Evolutionary conservation across 2,888 invertebrate genomes (phyloP).

Genomic region (Agrotis puta): DNA sequence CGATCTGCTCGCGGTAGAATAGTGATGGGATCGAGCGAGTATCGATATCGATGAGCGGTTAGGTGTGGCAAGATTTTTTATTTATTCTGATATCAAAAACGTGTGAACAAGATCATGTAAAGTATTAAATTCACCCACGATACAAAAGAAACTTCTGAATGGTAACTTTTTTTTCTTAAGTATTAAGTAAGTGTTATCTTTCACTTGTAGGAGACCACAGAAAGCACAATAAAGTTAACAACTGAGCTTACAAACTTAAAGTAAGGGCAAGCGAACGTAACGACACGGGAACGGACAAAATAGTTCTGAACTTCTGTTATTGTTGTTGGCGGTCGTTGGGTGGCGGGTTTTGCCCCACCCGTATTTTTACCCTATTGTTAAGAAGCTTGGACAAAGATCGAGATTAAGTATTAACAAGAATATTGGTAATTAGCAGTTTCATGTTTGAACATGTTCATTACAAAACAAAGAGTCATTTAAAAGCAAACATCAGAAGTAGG

Average conservation of each 20-base stretch:
- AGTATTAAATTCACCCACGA: too few relatives aligned
- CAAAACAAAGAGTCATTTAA: background rate
- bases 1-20: constrained; percentile 72
- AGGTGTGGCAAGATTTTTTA: background rate
- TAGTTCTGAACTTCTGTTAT: background rate
- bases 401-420: background rate
- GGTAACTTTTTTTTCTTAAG: too few relatives aligned
- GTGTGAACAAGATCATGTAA: background rate
- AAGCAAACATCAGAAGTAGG: background rate
- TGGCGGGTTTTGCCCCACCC: constrained; percentile 23
- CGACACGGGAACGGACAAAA: background rate
- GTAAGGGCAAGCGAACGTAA: background rate
- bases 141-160: too few relatives aligned
- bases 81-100: background rate
- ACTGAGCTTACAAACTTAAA: background rate
- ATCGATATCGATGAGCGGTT: constrained; percentile 69
- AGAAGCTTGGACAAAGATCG: constrained; percentile 2
- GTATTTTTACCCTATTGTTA: constrained; percentile 6
- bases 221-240: background rate
- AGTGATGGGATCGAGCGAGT: constrained; percentile 70
- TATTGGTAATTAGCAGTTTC: constrained; percentile 15
- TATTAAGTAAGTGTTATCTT: background rate
- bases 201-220: background rate
- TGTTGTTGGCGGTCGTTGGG: too few relatives aligned
- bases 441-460: constrained; percentile 24